Conservation (phyloP, 2,888 invertebrate genomes). For the Oligia fasciuncula region DNA sequence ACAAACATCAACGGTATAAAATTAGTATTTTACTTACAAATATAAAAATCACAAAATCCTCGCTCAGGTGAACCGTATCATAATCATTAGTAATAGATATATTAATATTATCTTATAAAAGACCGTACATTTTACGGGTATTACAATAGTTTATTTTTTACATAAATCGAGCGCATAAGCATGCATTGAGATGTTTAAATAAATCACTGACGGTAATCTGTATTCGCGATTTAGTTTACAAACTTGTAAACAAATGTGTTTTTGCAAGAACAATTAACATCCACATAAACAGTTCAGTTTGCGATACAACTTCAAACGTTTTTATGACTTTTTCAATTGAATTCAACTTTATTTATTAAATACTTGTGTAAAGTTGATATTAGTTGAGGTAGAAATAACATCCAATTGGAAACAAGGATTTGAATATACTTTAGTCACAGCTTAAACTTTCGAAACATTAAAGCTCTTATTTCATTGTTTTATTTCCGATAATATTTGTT, state of each 20-base stretch:
- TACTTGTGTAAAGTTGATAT: background rate
- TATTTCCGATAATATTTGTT: background rate
- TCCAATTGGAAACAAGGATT: background rate
- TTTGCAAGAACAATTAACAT: background rate
- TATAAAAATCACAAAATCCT: constrained; percentile 41
- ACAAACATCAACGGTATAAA: constrained; percentile 45
- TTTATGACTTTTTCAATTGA: background rate
- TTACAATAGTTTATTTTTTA: constrained; percentile 1
- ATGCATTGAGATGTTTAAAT: too few relatives aligned
- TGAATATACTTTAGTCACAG: background rate
- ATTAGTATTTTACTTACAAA: constrained; percentile 52
- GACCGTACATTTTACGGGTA: background rate
- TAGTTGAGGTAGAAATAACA: background rate
- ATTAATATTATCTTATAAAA: constrained; percentile 19
- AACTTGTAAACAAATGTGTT: background rate
- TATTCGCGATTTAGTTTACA: background rate
- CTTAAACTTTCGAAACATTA: background rate
- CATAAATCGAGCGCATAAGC: background rate
- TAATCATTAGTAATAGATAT: constrained; percentile 11
- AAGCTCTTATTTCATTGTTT: background rate
- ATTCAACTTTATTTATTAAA: background rate
- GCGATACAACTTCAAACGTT: background rate
- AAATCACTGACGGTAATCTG: background rate
- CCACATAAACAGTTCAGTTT: background rate
- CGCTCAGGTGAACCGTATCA: constrained; percentile 31